These are phyloP conservation scores for Globodera rostochiensis DNA, from an alignment of 1,140 invertebrate genomes.

Conservation along the genomic window DNA sequence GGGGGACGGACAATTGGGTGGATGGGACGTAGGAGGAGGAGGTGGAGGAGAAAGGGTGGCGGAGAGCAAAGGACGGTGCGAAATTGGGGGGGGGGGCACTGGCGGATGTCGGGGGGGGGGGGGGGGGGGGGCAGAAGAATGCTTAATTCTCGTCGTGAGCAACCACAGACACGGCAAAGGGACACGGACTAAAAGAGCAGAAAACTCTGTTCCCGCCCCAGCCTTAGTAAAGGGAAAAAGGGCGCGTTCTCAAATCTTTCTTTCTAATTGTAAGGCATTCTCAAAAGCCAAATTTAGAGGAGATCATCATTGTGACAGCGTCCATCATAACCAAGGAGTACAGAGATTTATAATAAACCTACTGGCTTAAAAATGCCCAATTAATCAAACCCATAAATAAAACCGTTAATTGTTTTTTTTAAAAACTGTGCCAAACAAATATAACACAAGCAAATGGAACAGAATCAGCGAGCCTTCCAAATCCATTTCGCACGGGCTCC, in stretches of 20 bases:
- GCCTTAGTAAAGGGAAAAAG: too few species aligned
- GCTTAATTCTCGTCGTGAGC: neutral
- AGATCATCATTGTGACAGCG: too few species aligned
- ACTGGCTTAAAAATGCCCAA: too few species aligned
- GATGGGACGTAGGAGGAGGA: neutral
- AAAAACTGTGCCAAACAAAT: neutral
- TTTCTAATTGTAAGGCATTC: too few species aligned
- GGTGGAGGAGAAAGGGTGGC: neutral
- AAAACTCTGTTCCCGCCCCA: neutral
- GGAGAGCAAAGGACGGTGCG: neutral
- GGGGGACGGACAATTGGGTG: neutral
- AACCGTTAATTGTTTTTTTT: neutral
- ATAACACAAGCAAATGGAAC: neutral
- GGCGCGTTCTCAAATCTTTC: too few species aligned
- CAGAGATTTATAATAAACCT: too few species aligned
- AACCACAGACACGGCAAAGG: neutral
- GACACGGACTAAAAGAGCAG: neutral
- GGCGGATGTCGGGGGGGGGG: neutral
- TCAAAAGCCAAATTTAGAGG: too few species aligned
- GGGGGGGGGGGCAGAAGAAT: neutral
- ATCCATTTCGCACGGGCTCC: slow-evolving; percentile 87
- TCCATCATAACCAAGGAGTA: too few species aligned
- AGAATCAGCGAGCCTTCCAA: slow-evolving; percentile 71
- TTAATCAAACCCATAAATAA: neutral
- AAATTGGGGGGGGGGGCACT: neutral